These are phyloP conservation scores for Ametastegia equiseti DNA, from an alignment of 2,888 invertebrate species.

Conservation along the genomic window DNA sequence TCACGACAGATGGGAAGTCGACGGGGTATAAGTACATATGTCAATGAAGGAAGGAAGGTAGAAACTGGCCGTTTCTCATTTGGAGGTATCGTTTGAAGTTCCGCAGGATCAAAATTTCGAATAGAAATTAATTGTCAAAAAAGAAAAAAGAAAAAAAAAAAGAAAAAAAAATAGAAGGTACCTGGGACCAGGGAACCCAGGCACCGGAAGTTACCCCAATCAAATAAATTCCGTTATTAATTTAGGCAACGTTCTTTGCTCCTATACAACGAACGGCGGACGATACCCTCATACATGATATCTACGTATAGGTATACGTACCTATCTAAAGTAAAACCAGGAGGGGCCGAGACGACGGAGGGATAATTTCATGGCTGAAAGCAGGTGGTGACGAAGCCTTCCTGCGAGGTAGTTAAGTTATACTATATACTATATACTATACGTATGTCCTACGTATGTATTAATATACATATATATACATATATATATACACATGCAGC, in stretches of 20 bases:
- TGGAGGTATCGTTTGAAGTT: background rate
- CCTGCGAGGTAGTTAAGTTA: background rate
- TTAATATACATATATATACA: too few species aligned
- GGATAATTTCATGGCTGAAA: slow-evolving; percentile 14
- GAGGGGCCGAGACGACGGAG: background rate
- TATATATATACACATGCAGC: background rate
- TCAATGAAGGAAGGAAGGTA: too few species aligned
- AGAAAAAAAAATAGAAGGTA: too few species aligned
- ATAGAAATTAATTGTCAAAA: background rate
- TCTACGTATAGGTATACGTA: too few species aligned
- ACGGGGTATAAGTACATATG: background rate
- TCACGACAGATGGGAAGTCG: background rate
- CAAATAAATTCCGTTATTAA: background rate
- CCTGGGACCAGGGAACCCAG: too few species aligned
- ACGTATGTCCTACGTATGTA: too few species aligned
- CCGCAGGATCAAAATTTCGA: background rate
- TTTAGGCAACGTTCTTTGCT: background rate
- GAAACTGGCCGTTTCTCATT: background rate
- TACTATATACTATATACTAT: background rate
- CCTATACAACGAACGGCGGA: too few species aligned
- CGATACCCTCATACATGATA: too few species aligned
- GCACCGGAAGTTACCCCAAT: background rate
- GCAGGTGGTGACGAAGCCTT: slow-evolving; percentile 17
- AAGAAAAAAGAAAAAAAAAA: background rate
- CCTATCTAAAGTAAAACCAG: too few species aligned